A percentile compares a stretch with the other conserved stretches of the same genome.
These are phyloP conservation scores for Drosophila paramelanica DNA, from an alignment of 2,888 invertebrate genomes.

Conservation along the genomic window DNA sequence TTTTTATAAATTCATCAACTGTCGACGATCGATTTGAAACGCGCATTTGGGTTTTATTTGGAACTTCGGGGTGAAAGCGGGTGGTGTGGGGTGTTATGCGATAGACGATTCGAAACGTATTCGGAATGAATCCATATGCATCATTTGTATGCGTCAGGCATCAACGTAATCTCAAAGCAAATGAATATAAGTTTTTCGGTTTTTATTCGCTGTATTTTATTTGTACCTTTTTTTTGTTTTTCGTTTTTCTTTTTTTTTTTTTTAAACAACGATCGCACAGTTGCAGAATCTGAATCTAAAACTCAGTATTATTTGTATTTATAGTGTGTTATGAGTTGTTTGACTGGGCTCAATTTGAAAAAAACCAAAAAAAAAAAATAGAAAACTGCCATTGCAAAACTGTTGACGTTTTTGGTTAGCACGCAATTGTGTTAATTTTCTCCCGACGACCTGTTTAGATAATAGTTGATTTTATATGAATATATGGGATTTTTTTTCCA, in stretches of 20 bases:
- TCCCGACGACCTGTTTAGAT: conserved; percentile 44
- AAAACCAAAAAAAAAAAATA: conserved; percentile 15
- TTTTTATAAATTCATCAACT: background rate
- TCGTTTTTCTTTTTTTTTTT: background rate
- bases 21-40: conserved; percentile 16
- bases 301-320: background rate
- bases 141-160: conserved; percentile 46
- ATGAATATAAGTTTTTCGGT: conserved; percentile 2
- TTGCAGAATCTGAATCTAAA: background rate
- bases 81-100: background rate
- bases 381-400: conserved; percentile 62
- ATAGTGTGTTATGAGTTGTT: conserved; percentile 8
- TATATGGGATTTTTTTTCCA: conserved; percentile 25
- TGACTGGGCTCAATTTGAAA: conserved; percentile 4
- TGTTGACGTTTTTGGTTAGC: conserved; percentile 62
- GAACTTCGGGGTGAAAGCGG: background rate
- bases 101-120: conserved; percentile 8
- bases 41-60: background rate
- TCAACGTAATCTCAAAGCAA: conserved; percentile 15
- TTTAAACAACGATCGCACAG: conserved; percentile 9
- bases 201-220: background rate
- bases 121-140: conserved; percentile 23
- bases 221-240: background rate
- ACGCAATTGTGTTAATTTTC: conserved; percentile 70
- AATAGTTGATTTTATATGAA: conserved; percentile 19